phyloP scores from a whole-genome alignment of 2,113 vertebrate species.

The Dicrurus megarhynchus region DNA sequence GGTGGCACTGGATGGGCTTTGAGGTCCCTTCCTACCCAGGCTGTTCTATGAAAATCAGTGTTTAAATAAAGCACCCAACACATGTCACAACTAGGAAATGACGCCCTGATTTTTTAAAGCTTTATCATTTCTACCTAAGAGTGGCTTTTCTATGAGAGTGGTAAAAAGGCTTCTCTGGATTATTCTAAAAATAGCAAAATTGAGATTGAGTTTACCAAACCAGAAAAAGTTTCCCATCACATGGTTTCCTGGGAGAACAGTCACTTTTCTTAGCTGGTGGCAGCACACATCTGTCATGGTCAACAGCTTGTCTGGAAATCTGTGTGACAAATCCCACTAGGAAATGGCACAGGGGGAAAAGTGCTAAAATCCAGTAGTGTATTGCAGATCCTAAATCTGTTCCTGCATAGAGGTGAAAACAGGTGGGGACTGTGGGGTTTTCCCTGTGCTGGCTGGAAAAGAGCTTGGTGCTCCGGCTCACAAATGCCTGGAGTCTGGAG shows the following conservation, averaged over 20 bases:
- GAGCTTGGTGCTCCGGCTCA: not conserved
- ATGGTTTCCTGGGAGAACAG: not conserved
- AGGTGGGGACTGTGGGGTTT: accelerated
- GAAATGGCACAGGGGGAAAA: not conserved
- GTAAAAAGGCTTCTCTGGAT: not conserved
- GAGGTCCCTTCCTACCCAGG: not conserved
- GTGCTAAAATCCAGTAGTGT: not conserved
- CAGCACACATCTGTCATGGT: not conserved
- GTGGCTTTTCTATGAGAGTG: not conserved
- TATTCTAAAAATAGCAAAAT: not conserved
- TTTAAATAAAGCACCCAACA: not conserved
- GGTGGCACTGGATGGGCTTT: not conserved
- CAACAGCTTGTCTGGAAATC: not conserved
- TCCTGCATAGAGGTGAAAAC: not conserved
- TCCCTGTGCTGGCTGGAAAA: not conserved
- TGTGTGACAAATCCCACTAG: not conserved
- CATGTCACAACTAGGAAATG: not conserved
- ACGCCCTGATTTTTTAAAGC: not conserved
- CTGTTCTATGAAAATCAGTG: not conserved
- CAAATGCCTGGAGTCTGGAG: not conserved
- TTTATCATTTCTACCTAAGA: not conserved
- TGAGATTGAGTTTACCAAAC: not conserved
- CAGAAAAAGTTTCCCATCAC: not conserved
- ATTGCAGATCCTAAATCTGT: not conserved
- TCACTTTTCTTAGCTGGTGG: not conserved